These are phyloP conservation scores for Sapajus apella DNA, from an alignment of 2,113 vertebrate genomes.

Conservation along the genomic window DNA sequence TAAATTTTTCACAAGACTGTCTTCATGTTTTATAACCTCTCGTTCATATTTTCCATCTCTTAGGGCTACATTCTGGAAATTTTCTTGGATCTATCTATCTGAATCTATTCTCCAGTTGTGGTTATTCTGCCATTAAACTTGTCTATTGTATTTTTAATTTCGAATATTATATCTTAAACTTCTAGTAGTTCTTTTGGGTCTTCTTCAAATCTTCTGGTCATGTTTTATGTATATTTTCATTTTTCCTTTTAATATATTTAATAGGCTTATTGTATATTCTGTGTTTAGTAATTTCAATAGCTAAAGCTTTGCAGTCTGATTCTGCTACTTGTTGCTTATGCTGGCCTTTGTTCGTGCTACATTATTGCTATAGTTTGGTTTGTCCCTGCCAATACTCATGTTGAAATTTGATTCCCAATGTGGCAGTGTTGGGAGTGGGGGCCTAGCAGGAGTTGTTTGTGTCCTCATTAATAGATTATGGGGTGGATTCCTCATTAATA, in stretches of 20 bases:
- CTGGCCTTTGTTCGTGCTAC: neutral
- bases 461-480: neutral
- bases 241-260: constrained; percentile 33
- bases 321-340: constrained; percentile 16
- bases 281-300: neutral
- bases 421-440: neutral
- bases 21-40: neutral
- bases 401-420: neutral
- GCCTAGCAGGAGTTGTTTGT: neutral
- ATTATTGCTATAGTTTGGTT: neutral
- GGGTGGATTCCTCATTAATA: neutral
- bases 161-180: neutral
- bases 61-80: constrained; percentile 4
- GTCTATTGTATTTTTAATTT: constrained; percentile 11
- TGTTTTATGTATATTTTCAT: constrained; percentile 34
- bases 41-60: constrained; percentile 39
- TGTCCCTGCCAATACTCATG: neutral
- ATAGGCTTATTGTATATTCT: constrained; percentile 18
- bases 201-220: constrained; percentile 43
- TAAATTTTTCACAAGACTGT: neutral
- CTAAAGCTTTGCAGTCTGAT: neutral
- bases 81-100: neutral
- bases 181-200: neutral
- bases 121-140: constrained; percentile 20
- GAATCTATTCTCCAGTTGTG: constrained; percentile 19